A percentile compares a stretch with the other conserved stretches of the same genome.
Evolutionary conservation across 2,888 invertebrate species (phyloP).

Genomic region (Dermolepida albohirtum): DNA sequence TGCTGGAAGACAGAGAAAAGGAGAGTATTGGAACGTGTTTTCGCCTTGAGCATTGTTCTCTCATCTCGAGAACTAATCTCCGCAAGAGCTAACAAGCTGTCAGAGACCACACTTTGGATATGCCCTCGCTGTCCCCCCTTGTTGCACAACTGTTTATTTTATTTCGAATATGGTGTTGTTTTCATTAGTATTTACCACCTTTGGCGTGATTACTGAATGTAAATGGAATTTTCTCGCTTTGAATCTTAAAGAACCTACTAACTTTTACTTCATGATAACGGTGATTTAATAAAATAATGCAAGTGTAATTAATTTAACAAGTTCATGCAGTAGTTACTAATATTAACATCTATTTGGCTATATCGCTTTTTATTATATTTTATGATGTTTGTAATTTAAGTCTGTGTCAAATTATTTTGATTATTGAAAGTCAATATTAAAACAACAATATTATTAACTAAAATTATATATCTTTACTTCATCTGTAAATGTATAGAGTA

Average conservation of each 20-base stretch:
- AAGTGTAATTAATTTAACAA: no score
- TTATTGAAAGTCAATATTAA: no score
- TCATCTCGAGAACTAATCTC: conserved; percentile 51
- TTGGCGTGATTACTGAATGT: conserved; percentile 8
- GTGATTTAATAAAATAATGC: no score
- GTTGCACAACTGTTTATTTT: conserved; percentile 42
- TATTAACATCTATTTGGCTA: no score
- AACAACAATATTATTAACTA: no score
- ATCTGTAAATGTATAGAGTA: no score
- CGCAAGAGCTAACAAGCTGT: conserved; percentile 52
- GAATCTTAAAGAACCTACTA: neutral
- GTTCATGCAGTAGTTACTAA: no score
- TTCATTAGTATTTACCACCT: conserved; percentile 31
- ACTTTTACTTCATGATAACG: no score
- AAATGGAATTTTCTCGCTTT: conserved; percentile 9
- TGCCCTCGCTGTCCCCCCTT: conserved; percentile 34
- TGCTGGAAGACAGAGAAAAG: conserved; percentile 1
- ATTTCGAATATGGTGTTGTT: conserved; percentile 39
- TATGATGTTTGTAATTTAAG: no score
- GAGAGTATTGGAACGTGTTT: conserved; percentile 43
- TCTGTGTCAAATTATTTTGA: no score
- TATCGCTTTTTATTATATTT: no score
- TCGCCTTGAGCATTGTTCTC: conserved; percentile 49
- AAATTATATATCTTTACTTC: no score
- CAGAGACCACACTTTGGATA: conserved; percentile 50